A percentile compares a stretch with the other conserved stretches of the same genome.
Conservation (phyloP, 1,140 invertebrate species). For the Paracyclopina nana region DNA sequence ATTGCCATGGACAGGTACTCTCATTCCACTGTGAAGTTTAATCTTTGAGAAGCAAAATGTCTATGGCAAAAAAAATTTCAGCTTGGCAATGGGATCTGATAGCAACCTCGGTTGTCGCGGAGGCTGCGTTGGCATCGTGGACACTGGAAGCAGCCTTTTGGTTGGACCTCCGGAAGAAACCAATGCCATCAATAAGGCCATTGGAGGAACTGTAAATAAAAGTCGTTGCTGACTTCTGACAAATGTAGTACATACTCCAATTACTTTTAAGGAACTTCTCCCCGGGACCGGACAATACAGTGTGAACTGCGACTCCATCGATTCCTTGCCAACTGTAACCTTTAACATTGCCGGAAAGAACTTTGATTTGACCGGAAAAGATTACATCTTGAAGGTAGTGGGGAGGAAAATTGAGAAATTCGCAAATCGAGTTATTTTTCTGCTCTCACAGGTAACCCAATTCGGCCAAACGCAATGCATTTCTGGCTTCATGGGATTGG, state of each 20-base stretch:
- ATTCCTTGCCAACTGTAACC: constrained; percentile 30
- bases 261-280: too few species aligned
- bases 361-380: constrained; percentile 29
- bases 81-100: not conserved
- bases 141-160: constrained; percentile 21
- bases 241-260: not conserved
- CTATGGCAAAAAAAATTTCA: constrained; percentile 9
- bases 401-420: constrained; percentile 18
- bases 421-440: not conserved
- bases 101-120: not conserved
- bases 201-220: constrained; percentile 16
- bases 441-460: constrained; percentile 24
- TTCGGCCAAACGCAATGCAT: constrained; percentile 33
- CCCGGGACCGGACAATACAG: constrained; percentile 19
- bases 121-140: constrained; percentile 21
- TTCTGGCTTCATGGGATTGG: constrained; percentile 36
- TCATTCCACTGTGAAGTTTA: constrained; percentile 5
- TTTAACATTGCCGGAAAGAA: constrained; percentile 32
- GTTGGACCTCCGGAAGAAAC: constrained; percentile 19
- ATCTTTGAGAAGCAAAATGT: not conserved
- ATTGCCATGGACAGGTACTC: constrained; percentile 17
- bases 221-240: not conserved
- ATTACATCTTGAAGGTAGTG: constrained; percentile 33
- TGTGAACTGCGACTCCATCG: constrained; percentile 22
- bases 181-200: constrained; percentile 16